Evolutionary conservation across 2,797 vertebrate species (phyloP), one percentile per base, ranked within the genome.

Genomic region (Varecia variegata): DNA sequence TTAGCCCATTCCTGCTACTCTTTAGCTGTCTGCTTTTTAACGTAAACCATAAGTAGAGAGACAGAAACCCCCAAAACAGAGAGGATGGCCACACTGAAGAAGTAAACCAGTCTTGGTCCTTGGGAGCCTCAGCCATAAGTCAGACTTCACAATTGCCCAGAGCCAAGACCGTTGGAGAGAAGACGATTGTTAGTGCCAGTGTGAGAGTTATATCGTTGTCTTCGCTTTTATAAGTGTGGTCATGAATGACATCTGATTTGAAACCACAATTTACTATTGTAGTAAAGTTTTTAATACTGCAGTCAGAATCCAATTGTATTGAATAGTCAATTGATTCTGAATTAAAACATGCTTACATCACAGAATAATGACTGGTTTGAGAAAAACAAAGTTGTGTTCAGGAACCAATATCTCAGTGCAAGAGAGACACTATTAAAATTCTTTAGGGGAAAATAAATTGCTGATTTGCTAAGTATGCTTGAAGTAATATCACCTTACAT

Each of bases 241-340:
- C 8, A 5, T 35, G 81, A 96, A 80, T 88, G 93, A 54, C 21
- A 70, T 88, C 93, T 98, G 90, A 90, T 94, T 89, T 91, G 92
- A 97, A 97, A 97, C 95, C 52, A 62, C 89, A 88, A 52, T 95
- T 97, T 97, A 84, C 97, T 95, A 90, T 88, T 92, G 68, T 94
- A 96, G 93, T 98, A 93, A 97, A 95, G 94, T 95, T 79, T 96
- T 96, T 97, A 80, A 97, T 97, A 94, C 73, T 97, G 93, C 97
- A 94, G 94, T 89, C 27, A 9, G 93, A 98, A 97, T 96, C 91
- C 94, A 94, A 71, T 97, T 96, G 93, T 94, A 97, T 97, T 84
- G 98, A 97, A 56, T 71, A 94, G 96, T 94, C 93, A 32, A 84
- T 81, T 88, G 96, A 97, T 94, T 93, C 94, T 93, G 86, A 79